Base-by-base conservation (phyloP, 2,888 invertebrate genomes). In the Helicoverpa assulta region DNA sequence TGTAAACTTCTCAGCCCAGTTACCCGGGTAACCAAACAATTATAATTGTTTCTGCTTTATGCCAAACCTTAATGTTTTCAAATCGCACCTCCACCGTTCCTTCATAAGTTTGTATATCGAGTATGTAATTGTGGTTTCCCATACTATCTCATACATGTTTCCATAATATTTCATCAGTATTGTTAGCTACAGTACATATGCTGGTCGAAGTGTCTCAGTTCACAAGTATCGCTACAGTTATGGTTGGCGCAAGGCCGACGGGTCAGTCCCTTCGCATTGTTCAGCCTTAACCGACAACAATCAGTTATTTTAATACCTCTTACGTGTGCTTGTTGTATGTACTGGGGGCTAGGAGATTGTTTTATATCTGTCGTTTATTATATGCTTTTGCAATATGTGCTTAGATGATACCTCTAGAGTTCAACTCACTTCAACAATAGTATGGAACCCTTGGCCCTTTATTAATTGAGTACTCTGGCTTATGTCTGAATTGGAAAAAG, bases 181-280 rank as follows among this genome's bases (percentile, higher is more conserved):
- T 8, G 8, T 8, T 33, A 33, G 10, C 33, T 8, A 10, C 33
- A 33, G 10, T 8, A 8, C 33, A 33, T 33, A 33, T 8, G 26
- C 26, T 26, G 26, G 26, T 26, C 8, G 33, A 33, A 33, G 8
- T 10, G 33, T 33, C 33, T 54, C 43, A 7, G 56, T 58, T 6
- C 43, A 40, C 14, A 16, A 19, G 53, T 73, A 56, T 26, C 47
- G 55, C 37, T 52, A 54, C 63, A 47, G 47, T 61, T 79, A 76
- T 57, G 79, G 68, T 43, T 8, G 21, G 51, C 18, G 74, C 85
- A 85, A 86, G 86, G 86, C 76, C 86, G 70, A 53, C 81, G 78
- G 80, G 85, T 80, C 77, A 77, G 33, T 67, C 76, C 37, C 75
- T 54, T 51, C 67, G 59, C 64, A 76, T 76, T 76, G 81, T 78